Base-by-base conservation (phyloP, 2,113 vertebrate genomes). In the Pomatorhinus ruficollis region DNA sequence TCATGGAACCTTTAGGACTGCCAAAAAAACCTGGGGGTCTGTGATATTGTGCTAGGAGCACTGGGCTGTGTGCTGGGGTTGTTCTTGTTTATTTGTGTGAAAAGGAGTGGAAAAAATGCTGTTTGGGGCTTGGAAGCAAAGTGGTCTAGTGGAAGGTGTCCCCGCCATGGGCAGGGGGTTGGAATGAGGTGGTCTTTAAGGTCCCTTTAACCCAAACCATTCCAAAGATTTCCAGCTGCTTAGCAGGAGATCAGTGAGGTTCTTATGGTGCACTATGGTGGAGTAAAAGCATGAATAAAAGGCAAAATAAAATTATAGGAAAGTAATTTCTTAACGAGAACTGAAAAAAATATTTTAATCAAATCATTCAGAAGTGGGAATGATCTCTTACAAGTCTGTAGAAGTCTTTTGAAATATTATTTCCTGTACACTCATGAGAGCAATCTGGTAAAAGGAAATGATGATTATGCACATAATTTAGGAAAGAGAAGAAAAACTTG, bases 351-450 rank as follows among this genome's bases (percentile, higher is more conserved):
- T 42, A 53, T 74, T 86, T 90, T 45, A 39, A 90, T 83, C 33
- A 44, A 86, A 61, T 83, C 78, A 63, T 80, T 90, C 8, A 77
- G 21, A 56, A 66, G 12, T 13, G 35, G 56, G 60, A 66, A 89
- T 24, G 71, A 63, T 54, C 30, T 86, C 72, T 92, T 33, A 42
- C 4, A 77, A 85, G 15, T 86, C 63, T 90, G 49, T 61, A 40
- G 37, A 88, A 92, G 5, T 81, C 47, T 93, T 89, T 77, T 70
- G 85, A 93, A 93, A 88, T 61, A 37, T 35, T 82, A 49, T 86
- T 96, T 92, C 71, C 71, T 74, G 40, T 39, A 35, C 37, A 15
- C 5, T 80, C 33, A 28, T 68, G 84, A 85, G 45, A 83, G 69
- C 19, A 86, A 54, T 61, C 42, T 90, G 52, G 87, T 57, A 54